Evolutionary conservation across 2,113 vertebrate species (phyloP), one percentile per base, ranked within the genome.

Genomic region (Oreochromis spilurus): DNA sequence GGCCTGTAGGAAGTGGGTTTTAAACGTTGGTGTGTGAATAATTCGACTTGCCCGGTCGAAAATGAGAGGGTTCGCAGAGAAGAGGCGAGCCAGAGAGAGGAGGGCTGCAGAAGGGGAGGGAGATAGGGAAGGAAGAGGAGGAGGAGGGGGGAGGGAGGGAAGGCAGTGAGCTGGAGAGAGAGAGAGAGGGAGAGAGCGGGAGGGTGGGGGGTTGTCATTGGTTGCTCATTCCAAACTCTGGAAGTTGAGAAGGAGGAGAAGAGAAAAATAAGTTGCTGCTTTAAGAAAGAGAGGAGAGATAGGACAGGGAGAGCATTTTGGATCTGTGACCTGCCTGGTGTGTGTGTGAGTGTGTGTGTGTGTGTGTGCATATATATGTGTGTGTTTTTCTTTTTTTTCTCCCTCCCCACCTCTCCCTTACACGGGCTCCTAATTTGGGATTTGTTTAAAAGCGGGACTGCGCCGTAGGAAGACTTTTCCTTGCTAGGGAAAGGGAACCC

Each of bases 351-450:
- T 36, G 16, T 54, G 50, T 88, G 62, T 58, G 13, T 62, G 19
- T 60, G 50, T 88, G 65, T 70, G 38, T 17, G 13, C 9, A 65
- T 65, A 65, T 62, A n/a, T 60, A 2, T 60, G 31, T 65, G 62
- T 34, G 36, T 60, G 40, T 65, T 6, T 48, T 50, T 57, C 82
- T 21, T 84, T 89, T 84, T 84, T 78, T 38, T 16, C 50, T 43
- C 54, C 52, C 88, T 81, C 55, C 65, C 86, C 81, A 75, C 52
- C 85, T 86, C 88, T 85, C 79, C 75, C 40, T 29, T 82, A 55
- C 88, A 88, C 78, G 81, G 90, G 87, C 94, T 96, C 96, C 96
- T 96, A 97, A 96, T 97, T 96, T 97, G 96, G 96, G 96, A 96
- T 96, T 96, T 96, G 96, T 96, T 96, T 96, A 94, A 95, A 94